A percentile compares a stretch with the other conserved stretches of the same genome.
Evolutionary conservation across 2,797 vertebrate genomes (phyloP).

Genomic region (Tadarida brasiliensis): DNA sequence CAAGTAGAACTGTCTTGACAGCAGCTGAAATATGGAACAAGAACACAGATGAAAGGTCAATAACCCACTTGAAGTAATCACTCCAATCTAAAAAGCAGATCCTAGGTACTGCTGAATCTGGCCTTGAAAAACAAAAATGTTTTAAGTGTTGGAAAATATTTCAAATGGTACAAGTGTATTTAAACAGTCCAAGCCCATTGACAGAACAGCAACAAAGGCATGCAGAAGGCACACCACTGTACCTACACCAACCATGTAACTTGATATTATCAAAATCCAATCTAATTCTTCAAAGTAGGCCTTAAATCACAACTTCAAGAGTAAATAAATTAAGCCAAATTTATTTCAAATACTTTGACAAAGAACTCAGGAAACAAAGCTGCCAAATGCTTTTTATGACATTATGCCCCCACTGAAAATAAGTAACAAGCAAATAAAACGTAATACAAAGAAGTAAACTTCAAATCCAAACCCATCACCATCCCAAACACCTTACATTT

Average conservation of each 20-base stretch:
- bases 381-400: not conserved
- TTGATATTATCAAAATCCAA: not conserved
- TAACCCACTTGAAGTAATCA: not conserved
- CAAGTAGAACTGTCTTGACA: slow-evolving; percentile 1
- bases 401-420: not conserved
- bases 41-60: slow-evolving; percentile 27
- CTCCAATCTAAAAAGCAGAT: slow-evolving; percentile 7
- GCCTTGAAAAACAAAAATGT: not conserved
- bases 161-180: not conserved
- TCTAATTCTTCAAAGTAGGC: not conserved
- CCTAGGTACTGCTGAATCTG: not conserved
- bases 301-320: not conserved
- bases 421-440: slow-evolving; percentile 43
- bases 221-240: not conserved
- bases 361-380: slow-evolving; percentile 19
- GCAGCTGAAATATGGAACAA: slow-evolving; percentile 16
- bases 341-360: slow-evolving; percentile 34
- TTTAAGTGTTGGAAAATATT: slow-evolving; percentile 7
- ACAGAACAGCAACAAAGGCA: not conserved
- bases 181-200: not conserved
- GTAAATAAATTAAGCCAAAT: slow-evolving; percentile 36
- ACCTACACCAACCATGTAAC: not conserved
- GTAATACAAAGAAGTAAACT: slow-evolving; percentile 42
- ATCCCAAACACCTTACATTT: not conserved
- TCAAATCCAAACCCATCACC: slow-evolving; percentile 20